These are phyloP conservation scores for Eugnorisma glareosa DNA, from an alignment of 2,888 invertebrate species.

Conservation along the genomic window DNA sequence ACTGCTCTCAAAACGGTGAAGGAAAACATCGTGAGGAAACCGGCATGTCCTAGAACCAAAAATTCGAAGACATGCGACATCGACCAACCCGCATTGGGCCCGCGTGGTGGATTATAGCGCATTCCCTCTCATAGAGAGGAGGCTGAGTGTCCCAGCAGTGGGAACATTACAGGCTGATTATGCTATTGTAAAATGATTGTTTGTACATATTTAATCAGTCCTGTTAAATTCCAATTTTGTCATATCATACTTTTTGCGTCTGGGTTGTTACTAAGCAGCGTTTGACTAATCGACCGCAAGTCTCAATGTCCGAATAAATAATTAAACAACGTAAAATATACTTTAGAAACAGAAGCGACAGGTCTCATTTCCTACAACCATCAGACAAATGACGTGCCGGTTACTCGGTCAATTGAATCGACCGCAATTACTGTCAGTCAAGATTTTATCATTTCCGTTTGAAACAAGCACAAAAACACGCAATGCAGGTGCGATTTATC, in stretches of 20 bases:
- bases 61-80: too few relatives aligned
- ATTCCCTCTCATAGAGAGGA: too few relatives aligned
- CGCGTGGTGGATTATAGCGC: too few relatives aligned
- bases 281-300: not conserved
- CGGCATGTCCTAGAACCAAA: too few relatives aligned
- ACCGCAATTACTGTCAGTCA: conserved; percentile 54
- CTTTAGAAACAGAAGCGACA: conserved; percentile 21
- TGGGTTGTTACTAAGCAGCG: not conserved
- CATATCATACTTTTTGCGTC: not conserved
- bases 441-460: conserved; percentile 61
- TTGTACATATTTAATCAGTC: not conserved
- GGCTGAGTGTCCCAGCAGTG: too few relatives aligned
- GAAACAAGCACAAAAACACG: conserved; percentile 62
- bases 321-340: conserved; percentile 12
- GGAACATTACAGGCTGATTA: too few relatives aligned
- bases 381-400: conserved; percentile 29
- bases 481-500: conserved; percentile 71
- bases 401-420: conserved; percentile 48
- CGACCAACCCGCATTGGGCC: too few relatives aligned
- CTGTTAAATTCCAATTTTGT: not conserved
- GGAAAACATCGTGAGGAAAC: too few relatives aligned
- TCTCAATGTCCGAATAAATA: not conserved
- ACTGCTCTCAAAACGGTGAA: too few relatives aligned
- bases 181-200: too few relatives aligned
- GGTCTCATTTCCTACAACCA: conserved; percentile 42